Evolutionary conservation across 1,140 invertebrate genomes (phyloP).

Genomic region (Drosophila seguyi): DNA sequence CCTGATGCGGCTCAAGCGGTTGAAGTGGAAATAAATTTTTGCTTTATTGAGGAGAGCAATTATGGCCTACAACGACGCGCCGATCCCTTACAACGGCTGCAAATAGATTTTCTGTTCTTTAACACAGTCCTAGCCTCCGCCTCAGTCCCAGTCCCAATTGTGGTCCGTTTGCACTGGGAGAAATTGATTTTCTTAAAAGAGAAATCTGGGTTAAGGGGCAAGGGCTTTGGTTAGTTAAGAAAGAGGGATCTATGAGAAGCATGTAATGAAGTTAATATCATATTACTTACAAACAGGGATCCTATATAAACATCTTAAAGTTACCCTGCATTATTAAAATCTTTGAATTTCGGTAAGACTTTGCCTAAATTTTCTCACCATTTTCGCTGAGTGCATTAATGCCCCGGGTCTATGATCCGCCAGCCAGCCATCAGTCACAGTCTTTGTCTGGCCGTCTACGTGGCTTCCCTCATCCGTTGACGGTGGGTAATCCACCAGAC

Average conservation of each 20-base stretch:
- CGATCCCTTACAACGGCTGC: constrained; percentile 58
- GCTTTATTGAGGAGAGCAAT: constrained; percentile 75
- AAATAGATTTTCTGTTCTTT: constrained; percentile 62
- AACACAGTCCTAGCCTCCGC: constrained; percentile 33
- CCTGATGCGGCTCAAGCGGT: constrained; percentile 35
- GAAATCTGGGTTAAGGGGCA: background rate
- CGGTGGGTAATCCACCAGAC: constrained; percentile 56
- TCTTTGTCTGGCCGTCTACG: constrained; percentile 49
- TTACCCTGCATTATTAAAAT: background rate
- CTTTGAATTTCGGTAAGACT: background rate
- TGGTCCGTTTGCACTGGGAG: constrained; percentile 8
- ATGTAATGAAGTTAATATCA: background rate
- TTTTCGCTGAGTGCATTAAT: constrained; percentile 7
- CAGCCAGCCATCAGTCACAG: constrained; percentile 67
- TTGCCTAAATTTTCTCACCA: background rate
- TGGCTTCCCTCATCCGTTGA: constrained; percentile 53
- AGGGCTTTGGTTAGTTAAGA: background rate
- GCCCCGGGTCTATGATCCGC: constrained; percentile 29
- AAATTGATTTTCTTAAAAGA: background rate
- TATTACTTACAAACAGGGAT: background rate
- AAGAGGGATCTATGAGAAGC: too few species aligned
- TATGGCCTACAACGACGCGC: constrained; percentile 59
- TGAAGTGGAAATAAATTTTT: constrained; percentile 72
- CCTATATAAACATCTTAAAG: too few species aligned
- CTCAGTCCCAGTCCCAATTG: constrained; percentile 22